phyloP scores from a whole-genome alignment of 2,797 vertebrate genomes.

The Anniella stebbinsi region DNA sequence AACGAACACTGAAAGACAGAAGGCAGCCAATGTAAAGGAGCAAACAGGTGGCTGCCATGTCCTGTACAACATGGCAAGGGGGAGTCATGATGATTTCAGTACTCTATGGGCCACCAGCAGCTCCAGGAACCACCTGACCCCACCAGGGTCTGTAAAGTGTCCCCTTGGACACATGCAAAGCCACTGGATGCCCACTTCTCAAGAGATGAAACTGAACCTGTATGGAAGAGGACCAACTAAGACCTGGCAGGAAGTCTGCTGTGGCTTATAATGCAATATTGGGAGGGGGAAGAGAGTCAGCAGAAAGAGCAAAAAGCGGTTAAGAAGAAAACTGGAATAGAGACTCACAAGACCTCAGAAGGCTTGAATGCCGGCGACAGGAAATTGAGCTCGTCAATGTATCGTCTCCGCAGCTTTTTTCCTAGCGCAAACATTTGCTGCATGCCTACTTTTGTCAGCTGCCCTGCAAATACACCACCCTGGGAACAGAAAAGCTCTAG shows the following conservation, averaged over 20 bases:
- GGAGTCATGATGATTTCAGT: neutral
- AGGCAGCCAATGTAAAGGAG: conserved; percentile 49
- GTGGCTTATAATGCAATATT: neutral
- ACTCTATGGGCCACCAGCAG: neutral
- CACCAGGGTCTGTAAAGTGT: neutral
- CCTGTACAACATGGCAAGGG: fast-evolving
- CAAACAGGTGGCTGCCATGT: conserved; percentile 12
- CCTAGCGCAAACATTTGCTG: conserved; percentile 93
- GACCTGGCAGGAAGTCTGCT: neutral
- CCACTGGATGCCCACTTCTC: neutral
- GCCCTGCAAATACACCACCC: conserved; percentile 90
- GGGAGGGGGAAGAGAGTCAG: neutral
- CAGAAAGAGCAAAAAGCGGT: neutral
- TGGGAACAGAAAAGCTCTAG: conserved; percentile 65
- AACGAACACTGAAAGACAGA: conserved; percentile 87
- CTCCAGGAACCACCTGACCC: too few relatives aligned
- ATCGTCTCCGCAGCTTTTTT: conserved; percentile 86
- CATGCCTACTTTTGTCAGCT: conserved; percentile 95
- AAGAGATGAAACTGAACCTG: neutral
- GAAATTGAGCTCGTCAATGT: conserved; percentile 86
- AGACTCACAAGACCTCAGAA: conserved; percentile 93
- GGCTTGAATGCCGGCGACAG: conserved; percentile 86
- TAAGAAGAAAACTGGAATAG: neutral
- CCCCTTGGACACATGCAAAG: neutral
- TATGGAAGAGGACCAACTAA: neutral